These are phyloP conservation scores for Apeira syringaria DNA, from an alignment of 2,888 invertebrate species.

Conservation along the genomic window DNA sequence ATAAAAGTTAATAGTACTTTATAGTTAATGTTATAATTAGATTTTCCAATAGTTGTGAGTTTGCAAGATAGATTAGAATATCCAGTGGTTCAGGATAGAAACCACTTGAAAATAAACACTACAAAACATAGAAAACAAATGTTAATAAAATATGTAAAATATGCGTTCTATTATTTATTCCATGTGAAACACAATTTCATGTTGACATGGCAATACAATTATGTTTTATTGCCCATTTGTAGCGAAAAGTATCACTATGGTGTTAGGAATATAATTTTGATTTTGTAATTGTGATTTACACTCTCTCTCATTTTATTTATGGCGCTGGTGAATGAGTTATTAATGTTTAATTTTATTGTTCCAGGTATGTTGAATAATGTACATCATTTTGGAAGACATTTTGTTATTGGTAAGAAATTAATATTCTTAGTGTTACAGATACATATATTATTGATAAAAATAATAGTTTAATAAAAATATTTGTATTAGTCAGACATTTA, in stretches of 20 bases:
- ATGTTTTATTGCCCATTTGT: slow-evolving; percentile 37
- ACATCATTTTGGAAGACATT: neutral
- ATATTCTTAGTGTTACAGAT: no score
- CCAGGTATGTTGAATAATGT: slow-evolving; percentile 18
- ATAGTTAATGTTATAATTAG: no score
- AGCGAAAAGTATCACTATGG: slow-evolving; percentile 10
- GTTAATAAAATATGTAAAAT: neutral
- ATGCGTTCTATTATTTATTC: slow-evolving; percentile 35
- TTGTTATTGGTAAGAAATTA: neutral
- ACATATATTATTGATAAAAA: no score
- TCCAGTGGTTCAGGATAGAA: no score
- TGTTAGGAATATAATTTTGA: slow-evolving; percentile 6
- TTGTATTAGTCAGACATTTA: no score
- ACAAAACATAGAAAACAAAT: neutral
- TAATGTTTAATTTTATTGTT: slow-evolving; percentile 13
- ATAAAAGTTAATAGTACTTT: no score
- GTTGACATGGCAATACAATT: slow-evolving; percentile 40
- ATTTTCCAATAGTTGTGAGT: no score
- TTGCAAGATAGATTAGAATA: no score
- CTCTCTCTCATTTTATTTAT: neutral
- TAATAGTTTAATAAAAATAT: no score
- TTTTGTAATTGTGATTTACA: no score
- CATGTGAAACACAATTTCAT: slow-evolving; percentile 33
- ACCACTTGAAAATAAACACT: no score
- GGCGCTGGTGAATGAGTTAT: neutral